Evolutionary conservation across 2,797 vertebrate genomes (phyloP), one percentile per base, ranked within the genome.

Genomic region (Coendou prehensilis): DNA sequence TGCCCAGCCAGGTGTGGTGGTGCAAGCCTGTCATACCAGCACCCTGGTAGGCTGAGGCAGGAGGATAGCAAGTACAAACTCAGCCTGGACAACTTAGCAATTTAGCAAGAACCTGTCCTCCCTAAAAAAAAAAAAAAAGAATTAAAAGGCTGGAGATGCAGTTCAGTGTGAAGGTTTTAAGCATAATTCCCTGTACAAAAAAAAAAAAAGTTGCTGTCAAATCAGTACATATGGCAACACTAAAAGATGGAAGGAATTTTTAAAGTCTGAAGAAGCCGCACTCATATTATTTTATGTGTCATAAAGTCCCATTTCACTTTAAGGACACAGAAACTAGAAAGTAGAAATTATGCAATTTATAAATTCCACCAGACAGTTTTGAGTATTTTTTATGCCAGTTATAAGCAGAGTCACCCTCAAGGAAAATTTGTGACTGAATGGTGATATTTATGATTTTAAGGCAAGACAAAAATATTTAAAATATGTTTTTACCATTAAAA

Each of bases 331-430:
- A 96, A 84, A 47, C 22, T 57, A 73, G 45, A 56, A 89, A 50
- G 81, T 52, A 89, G 45, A 95, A 95, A 82, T 69, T 20, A 50
- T 84, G 26, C 30, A 50, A 81, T 94, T 81, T 92, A 28, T 33
- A 6, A 75, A 89, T 81, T 63, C 47, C 28, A 37, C 64, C 26
- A 84, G 50, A 57, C 28, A 28, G 75, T 76, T 88, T 91, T 69
- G 9, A 84, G n/a, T 88, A 83, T 22, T 84, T 84, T 84, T 79
- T 47, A 92, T 30, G 15, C 5, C 73, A 84, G 14, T 37, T 9
- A 67, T 41, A 28, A 90, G 37, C 33, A 52, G 23, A 79, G 13
- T 89, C 37, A 33, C 52, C 69, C 7, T 73, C 41, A 76, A 86
- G 54, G 20, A 87, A 94, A 94, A 82, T 80, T 69, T 20, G 56